Evolutionary conservation across 2,113 vertebrate species (phyloP).

Genomic region (Rhagologus leucostigma): DNA sequence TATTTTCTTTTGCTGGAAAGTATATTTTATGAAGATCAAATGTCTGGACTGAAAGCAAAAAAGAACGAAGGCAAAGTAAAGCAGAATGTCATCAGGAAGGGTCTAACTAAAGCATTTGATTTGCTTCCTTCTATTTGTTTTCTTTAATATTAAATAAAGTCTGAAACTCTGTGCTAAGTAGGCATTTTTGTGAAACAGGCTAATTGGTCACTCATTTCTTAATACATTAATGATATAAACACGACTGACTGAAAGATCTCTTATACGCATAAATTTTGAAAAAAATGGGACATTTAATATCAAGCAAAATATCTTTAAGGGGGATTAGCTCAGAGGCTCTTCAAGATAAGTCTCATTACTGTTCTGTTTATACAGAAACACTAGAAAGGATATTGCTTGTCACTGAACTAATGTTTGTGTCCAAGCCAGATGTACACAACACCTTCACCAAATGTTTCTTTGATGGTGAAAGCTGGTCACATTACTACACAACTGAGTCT

Average conservation of each 20-base stretch:
- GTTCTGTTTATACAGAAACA: background rate
- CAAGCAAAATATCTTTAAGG: background rate
- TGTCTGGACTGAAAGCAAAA: background rate
- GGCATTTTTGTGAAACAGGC: background rate
- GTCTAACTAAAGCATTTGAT: background rate
- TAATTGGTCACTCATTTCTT: background rate
- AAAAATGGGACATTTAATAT: background rate
- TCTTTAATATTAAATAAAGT: background rate
- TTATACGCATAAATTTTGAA: background rate
- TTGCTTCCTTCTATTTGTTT: slow-evolving; percentile 3
- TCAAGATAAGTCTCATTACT: background rate
- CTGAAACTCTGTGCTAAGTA: background rate
- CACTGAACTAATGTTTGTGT: background rate
- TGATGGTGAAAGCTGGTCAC: background rate
- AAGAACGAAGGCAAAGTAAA: background rate
- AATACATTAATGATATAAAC: background rate
- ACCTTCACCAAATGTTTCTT: background rate
- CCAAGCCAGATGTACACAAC: background rate
- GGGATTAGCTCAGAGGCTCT: background rate
- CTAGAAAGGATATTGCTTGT: background rate
- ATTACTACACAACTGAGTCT: background rate
- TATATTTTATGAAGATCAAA: slow-evolving; percentile 53
- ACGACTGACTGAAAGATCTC: background rate
- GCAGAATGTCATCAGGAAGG: slow-evolving; percentile 2
- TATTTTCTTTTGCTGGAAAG: slow-evolving; percentile 56